Evolutionary conservation across 1,140 invertebrate species (phyloP), one percentile per base, ranked within the genome.

Genomic region (Ephestia elutella): DNA sequence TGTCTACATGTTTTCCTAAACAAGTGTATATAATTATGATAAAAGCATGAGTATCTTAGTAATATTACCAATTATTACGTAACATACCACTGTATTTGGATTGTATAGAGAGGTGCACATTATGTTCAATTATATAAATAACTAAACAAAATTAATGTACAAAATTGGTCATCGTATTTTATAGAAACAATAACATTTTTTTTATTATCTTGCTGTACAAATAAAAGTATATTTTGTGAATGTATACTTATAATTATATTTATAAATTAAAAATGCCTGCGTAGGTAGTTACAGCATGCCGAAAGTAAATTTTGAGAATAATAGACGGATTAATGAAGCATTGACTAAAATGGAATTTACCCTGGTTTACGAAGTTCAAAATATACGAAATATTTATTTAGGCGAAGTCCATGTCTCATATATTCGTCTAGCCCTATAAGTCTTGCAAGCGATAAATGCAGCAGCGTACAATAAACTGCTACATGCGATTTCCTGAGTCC

Each of bases 201-300:
- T 35, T 1, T 5, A 5, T 35, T 35, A 35, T 2, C 32, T 35
- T 9, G 9, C 13, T 35, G 4, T 11, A 10, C 1, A 35, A n/a
- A n/a, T n/a, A n/a, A 11, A 44, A 2, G 15, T 44, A 44, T 44
- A 44, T 49, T 49, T 17, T 50, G 13, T 25, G 30, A 54, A 44
- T 8, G 11, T 8, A 11, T 11, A 38, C 5, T 15, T 44, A 17
- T 44, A 44, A 15, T 44, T 8, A 2, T 44, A 15, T 44, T 44
- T 15, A 10, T 32, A 25, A 30, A 28, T 20, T 54, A 54, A 54
- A 54, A 1, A 10, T 55, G 54, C 54, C 17, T 55, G 54, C 54
- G 15, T 35, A 55, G 38, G 13, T 44, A 44, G 54, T 18, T 30
- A n/a, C 54, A 55, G 54, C 54, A 55, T 55, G 54, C 54, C 38